Conservation (phyloP, 1,140 invertebrate species). For the Dolichoris vasculosae region DNA sequence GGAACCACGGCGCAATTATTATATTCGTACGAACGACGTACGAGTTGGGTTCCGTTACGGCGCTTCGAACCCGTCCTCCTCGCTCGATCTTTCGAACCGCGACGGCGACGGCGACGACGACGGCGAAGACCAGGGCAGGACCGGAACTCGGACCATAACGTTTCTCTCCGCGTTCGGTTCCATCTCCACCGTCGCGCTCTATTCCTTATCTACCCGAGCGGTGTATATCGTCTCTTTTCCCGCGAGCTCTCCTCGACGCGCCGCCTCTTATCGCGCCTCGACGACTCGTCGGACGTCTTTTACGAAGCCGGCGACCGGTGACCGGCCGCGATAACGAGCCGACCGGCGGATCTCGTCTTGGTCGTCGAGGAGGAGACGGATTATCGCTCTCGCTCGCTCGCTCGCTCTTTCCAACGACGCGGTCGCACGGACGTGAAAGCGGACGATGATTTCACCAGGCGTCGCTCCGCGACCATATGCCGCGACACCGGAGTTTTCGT, state of each 20-base stretch:
- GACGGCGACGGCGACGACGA: too few species aligned
- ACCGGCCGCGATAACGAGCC: not conserved
- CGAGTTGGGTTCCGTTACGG: not conserved
- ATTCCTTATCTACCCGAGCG: not conserved
- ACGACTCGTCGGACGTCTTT: too few species aligned
- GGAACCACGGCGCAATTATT: slow-evolving; percentile 41
- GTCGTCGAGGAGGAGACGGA: not conserved
- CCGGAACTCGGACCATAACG: too few species aligned
- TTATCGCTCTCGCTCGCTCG: not conserved
- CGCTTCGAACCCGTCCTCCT: not conserved
- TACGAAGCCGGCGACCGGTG: not conserved
- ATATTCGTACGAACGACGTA: slow-evolving; percentile 31
- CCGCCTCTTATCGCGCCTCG: not conserved
- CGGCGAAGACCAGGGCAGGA: too few species aligned
- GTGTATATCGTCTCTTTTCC: not conserved
- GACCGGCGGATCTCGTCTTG: not conserved
- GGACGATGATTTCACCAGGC: not conserved
- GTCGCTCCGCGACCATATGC: not conserved
- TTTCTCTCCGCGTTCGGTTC: slow-evolving; percentile 11
- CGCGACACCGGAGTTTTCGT: not conserved
- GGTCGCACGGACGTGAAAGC: not conserved
- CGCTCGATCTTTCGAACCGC: not conserved
- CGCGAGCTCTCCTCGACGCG: not conserved
- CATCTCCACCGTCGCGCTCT: not conserved
- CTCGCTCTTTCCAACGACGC: not conserved